A percentile compares a stretch with the other conserved stretches of the same genome.
Conservation (phyloP, 2,797 vertebrate species). For the Bradypodion ventrale region DNA sequence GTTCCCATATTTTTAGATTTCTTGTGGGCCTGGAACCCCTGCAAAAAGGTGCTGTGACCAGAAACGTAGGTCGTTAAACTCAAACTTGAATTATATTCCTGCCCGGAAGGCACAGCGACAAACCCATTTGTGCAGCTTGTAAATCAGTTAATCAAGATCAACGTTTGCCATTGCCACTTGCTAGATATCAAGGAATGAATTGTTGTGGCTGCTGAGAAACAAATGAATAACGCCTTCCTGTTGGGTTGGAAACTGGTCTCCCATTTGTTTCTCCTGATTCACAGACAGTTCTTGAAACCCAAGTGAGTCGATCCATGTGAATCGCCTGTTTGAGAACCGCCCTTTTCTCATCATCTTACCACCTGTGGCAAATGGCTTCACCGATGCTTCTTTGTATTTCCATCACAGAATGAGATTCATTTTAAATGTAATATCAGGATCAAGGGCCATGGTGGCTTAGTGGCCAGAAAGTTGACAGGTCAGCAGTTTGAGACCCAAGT, state of each 20-base stretch:
- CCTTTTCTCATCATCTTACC: neutral
- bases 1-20: neutral
- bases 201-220: constrained; percentile 45
- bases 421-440: neutral
- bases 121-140: constrained; percentile 28
- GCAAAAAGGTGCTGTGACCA: neutral
- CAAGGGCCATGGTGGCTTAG: too few relatives aligned
- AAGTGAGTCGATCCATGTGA: constrained; percentile 47
- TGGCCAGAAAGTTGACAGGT: too few relatives aligned
- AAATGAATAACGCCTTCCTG: constrained; percentile 7
- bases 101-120: constrained; percentile 31
- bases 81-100: constrained; percentile 27
- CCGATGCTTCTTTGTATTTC: constrained; percentile 3
- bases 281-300: constrained; percentile 62
- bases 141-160: constrained; percentile 45
- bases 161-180: constrained; percentile 36
- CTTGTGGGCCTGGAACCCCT: too few relatives aligned
- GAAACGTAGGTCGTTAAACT: constrained; percentile 29
- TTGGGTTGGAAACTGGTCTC: constrained; percentile 65
- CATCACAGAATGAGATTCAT: neutral
- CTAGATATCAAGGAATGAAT: constrained; percentile 18
- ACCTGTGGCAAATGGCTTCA: neutral
- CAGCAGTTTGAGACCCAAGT: too few relatives aligned
- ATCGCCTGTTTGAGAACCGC: constrained; percentile 19
- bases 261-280: constrained; percentile 65